Percentiles rank a stretch among this genome's conserved stretches.
phyloP scores from a whole-genome alignment of 2,797 vertebrate species.

The Muraenolepis orangiensis region DNA sequence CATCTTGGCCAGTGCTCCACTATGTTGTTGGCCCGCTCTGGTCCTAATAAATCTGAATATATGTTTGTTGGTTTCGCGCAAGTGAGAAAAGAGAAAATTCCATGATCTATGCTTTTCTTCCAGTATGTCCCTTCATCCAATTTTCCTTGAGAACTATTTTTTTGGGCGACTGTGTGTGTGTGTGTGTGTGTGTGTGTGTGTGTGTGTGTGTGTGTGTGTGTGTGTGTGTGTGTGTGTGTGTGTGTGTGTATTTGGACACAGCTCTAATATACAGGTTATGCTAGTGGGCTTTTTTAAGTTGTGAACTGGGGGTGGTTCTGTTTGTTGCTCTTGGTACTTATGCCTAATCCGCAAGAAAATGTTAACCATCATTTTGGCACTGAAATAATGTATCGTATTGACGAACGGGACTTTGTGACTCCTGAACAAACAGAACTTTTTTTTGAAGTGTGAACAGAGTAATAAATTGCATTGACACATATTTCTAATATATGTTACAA shows the following conservation, averaged over 20 bases:
- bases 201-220: conserved; percentile 32
- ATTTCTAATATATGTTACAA: neutral
- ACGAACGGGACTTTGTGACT: neutral
- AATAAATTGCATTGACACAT: neutral
- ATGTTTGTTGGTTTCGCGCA: conserved; percentile 68
- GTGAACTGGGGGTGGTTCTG: conserved; percentile 23
- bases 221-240: conserved; percentile 27
- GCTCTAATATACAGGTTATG: conserved; percentile 35
- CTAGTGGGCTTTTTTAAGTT: conserved; percentile 38
- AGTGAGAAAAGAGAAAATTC: conserved; percentile 63
- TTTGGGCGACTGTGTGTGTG: conserved; percentile 45
- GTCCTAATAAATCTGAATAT: conserved; percentile 72
- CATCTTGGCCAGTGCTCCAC: conserved; percentile 50
- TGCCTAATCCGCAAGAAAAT: conserved; percentile 15
- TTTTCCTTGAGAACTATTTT: conserved; percentile 64
- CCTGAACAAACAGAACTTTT: neutral
- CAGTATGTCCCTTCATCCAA: conserved; percentile 47
- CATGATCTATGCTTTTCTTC: conserved; percentile 59
- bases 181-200: conserved; percentile 29
- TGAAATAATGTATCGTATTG: neutral
- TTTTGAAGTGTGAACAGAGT: neutral
- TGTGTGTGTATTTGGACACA: conserved; percentile 19
- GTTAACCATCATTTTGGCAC: neutral
- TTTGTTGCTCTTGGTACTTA: conserved; percentile 22
- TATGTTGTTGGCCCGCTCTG: conserved; percentile 38